Conservation (phyloP, 2,888 invertebrate genomes). For the Microdon myrmicae region DNA sequence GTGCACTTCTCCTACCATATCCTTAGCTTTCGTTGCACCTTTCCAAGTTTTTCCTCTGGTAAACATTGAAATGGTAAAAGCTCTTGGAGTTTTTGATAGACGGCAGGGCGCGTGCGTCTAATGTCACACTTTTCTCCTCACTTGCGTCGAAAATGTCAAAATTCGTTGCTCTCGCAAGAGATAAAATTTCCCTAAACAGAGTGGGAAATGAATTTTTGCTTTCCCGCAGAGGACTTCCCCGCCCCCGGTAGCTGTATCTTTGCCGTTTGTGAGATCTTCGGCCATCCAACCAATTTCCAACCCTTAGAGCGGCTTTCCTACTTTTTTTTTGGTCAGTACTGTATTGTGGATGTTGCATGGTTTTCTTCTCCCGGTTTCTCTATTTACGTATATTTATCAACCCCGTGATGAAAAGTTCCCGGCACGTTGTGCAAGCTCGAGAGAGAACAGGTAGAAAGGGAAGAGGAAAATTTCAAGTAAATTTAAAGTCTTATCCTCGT, state of each 20-base stretch:
- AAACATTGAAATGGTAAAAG: slow-evolving; percentile 17
- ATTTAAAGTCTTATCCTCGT: slow-evolving; percentile 44
- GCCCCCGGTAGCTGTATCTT: slow-evolving; percentile 11
- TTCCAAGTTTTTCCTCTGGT: slow-evolving; percentile 13
- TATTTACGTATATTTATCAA: slow-evolving; percentile 13
- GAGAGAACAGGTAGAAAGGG: background rate
- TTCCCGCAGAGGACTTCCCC: slow-evolving; percentile 4
- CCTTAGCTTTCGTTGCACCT: background rate
- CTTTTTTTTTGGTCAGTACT: slow-evolving; percentile 20
- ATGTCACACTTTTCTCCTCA: background rate
- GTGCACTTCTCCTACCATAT: background rate
- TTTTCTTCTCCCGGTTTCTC: background rate
- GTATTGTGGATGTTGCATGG: slow-evolving; percentile 32
- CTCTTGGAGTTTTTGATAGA: background rate
- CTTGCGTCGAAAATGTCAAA: slow-evolving; percentile 32
- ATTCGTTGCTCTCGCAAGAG: slow-evolving; percentile 16
- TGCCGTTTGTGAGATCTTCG: too few relatives aligned
- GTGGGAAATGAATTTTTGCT: slow-evolving; percentile 8
- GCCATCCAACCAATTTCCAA: slow-evolving; percentile 21
- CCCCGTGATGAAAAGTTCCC: slow-evolving; percentile 38
- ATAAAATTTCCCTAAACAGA: slow-evolving; percentile 42
- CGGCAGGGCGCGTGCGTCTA: slow-evolving; percentile 19
- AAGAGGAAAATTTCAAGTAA: slow-evolving; percentile 7
- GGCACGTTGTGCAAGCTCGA: slow-evolving; percentile 41
- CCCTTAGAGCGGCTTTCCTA: slow-evolving; percentile 22